Conservation (phyloP, 1,140 invertebrate species). For the Nomia melanderi region DNA sequence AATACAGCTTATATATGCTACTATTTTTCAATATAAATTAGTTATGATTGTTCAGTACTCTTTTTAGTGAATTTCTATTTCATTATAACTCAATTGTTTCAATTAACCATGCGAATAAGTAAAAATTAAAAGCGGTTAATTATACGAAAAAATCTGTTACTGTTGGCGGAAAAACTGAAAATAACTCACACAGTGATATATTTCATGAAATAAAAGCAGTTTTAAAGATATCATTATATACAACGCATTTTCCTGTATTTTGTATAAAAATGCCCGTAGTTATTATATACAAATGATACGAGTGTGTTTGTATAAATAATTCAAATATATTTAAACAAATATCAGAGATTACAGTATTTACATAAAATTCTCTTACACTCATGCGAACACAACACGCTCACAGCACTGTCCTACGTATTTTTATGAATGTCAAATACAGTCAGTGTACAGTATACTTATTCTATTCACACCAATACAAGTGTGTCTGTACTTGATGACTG, state of each 20-base stretch:
- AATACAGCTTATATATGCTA: not conserved
- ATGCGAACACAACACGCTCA: conserved; percentile 67
- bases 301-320: conserved; percentile 77
- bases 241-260: not conserved
- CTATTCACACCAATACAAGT: conserved; percentile 40
- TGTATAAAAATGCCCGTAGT: conserved; percentile 1
- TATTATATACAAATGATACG: conserved; percentile 20
- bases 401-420: conserved; percentile 52
- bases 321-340: conserved; percentile 80
- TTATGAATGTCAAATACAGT: conserved; percentile 44
- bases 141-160: not conserved
- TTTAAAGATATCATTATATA: not conserved
- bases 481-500: conserved; percentile 39
- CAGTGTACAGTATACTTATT: conserved; percentile 3
- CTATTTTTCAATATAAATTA: not conserved
- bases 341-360: conserved; percentile 77
- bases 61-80: not conserved
- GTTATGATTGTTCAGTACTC: not conserved
- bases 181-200: not conserved
- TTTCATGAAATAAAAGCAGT: not conserved
- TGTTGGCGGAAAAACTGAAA: not conserved
- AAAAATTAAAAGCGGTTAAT: not conserved
- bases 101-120: too few species aligned
- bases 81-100: not conserved
- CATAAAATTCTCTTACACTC: conserved; percentile 72